A percentile compares a stretch with the other conserved stretches of the same genome.
These are phyloP conservation scores for Opisthograptis luteolata DNA, from an alignment of 2,888 invertebrate species.

Conservation along the genomic window DNA sequence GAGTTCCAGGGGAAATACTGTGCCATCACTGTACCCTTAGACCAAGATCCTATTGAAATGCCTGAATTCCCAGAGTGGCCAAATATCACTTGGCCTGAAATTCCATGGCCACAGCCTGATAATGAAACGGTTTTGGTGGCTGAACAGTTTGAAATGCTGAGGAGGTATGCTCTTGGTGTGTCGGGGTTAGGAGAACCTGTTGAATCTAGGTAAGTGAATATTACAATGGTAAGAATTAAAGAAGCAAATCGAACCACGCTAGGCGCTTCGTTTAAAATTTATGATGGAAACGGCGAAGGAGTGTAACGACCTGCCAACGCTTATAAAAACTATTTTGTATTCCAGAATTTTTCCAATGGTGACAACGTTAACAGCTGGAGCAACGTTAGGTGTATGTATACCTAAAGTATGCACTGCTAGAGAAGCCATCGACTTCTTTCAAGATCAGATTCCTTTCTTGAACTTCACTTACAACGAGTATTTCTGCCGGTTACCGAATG, in stretches of 20 bases:
- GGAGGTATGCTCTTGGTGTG: slow-evolving; percentile 40
- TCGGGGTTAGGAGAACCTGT: slow-evolving; percentile 42
- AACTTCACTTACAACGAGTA: slow-evolving; percentile 51
- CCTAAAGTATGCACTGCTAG: slow-evolving; percentile 54
- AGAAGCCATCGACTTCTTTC: slow-evolving; percentile 49
- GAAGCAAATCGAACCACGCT: neutral
- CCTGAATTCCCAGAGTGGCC: slow-evolving; percentile 33
- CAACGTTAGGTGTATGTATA: slow-evolving; percentile 51
- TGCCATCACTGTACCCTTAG: slow-evolving; percentile 48
- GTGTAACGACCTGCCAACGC: no score
- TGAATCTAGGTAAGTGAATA: slow-evolving; percentile 37
- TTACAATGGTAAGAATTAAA: neutral
- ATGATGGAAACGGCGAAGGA: no score
- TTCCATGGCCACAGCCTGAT: slow-evolving; percentile 30
- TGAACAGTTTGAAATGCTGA: slow-evolving; percentile 31
- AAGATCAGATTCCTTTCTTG: slow-evolving; percentile 34
- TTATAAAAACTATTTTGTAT: slow-evolving; percentile 9
- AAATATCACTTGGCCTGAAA: slow-evolving; percentile 25
- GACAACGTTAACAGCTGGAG: slow-evolving; percentile 18
- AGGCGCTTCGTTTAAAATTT: no score
- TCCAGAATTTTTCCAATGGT: slow-evolving; percentile 47
- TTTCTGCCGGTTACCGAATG: slow-evolving; percentile 62
- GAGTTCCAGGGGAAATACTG: slow-evolving; percentile 74
- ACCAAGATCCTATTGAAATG: slow-evolving; percentile 41
- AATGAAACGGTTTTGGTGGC: slow-evolving; percentile 19